phyloP scores from a whole-genome alignment of 2,113 vertebrate species.

The Xiphophorus hellerii region DNA sequence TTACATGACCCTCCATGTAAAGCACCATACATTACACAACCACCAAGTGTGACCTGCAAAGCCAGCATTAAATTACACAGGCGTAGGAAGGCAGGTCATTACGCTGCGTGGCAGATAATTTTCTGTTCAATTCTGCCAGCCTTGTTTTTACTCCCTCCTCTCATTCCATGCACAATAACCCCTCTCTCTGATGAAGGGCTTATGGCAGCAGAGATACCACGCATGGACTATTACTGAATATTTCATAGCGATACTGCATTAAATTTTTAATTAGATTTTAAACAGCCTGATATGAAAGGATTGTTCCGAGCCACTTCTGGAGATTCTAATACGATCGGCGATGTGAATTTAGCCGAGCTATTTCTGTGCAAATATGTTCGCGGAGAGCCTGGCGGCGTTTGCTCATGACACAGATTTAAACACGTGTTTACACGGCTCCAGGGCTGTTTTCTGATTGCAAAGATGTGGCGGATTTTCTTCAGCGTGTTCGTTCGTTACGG shows the following conservation, averaged over 20 bases:
- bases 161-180: constrained; percentile 69
- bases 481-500: neutral
- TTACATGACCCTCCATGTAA: constrained; percentile 42
- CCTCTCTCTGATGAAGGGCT: constrained; percentile 41
- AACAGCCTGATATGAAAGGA: constrained; percentile 46
- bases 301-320: constrained; percentile 24
- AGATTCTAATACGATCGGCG: constrained; percentile 10
- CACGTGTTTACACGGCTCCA: constrained; percentile 36
- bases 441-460: constrained; percentile 40
- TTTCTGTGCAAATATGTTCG: constrained; percentile 38
- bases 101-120: constrained; percentile 48
- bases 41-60: constrained; percentile 37
- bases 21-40: constrained; percentile 30
- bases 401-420: constrained; percentile 27
- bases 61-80: constrained; percentile 43
- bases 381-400: constrained; percentile 21
- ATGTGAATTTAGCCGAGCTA: constrained; percentile 26
- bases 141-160: constrained; percentile 62
- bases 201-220: constrained; percentile 22
- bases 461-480: constrained; percentile 10
- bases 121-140: constrained; percentile 40
- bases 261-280: constrained; percentile 63
- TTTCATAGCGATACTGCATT: constrained; percentile 41
- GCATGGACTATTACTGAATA: constrained; percentile 46
- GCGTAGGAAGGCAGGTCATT: constrained; percentile 53